A percentile compares a stretch with the other conserved stretches of the same genome.
Evolutionary conservation across 1,140 invertebrate genomes (phyloP).

Genomic region (Drosophila leontia): DNA sequence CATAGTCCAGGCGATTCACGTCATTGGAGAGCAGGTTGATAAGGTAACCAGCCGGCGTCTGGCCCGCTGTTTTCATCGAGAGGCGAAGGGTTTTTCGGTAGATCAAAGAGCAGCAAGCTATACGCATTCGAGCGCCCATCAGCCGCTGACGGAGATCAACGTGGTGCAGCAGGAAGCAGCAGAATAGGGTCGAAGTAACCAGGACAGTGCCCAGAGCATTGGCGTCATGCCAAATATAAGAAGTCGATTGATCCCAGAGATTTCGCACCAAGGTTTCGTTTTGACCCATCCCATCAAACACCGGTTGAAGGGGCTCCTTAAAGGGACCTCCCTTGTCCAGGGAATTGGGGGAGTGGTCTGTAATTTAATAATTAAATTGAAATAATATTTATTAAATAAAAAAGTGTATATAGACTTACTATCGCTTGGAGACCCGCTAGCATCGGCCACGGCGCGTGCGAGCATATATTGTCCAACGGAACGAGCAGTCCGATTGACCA

Average conservation of each 20-base stretch:
- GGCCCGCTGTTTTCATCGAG: conserved; percentile 88
- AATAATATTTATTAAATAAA: too few species aligned
- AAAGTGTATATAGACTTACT: neutral
- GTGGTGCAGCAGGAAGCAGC: conserved; percentile 84
- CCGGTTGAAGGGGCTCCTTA: conserved; percentile 32
- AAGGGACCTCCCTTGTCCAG: conserved; percentile 30
- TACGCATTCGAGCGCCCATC: conserved; percentile 85
- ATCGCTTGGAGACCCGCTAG: conserved; percentile 3
- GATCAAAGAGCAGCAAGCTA: conserved; percentile 87
- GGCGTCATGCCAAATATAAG: conserved; percentile 65
- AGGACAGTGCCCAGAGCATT: conserved; percentile 68
- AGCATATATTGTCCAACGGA: conserved; percentile 27
- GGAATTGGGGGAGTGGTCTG: conserved; percentile 47
- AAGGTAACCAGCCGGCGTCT: conserved; percentile 92
- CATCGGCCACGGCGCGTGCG: conserved; percentile 10
- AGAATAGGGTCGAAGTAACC: conserved; percentile 69
- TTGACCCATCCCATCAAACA: neutral
- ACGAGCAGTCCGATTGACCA: conserved; percentile 56
- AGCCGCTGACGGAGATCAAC: conserved; percentile 78
- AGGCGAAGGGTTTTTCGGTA: conserved; percentile 88
- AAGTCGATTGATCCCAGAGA: conserved; percentile 8
- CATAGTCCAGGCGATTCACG: conserved; percentile 88
- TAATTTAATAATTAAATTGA: neutral
- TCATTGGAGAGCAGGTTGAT: conserved; percentile 95
- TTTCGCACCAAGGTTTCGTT: conserved; percentile 19